phyloP scores from a whole-genome alignment of 2,797 vertebrate species.

The Diglossa cyanea region DNA sequence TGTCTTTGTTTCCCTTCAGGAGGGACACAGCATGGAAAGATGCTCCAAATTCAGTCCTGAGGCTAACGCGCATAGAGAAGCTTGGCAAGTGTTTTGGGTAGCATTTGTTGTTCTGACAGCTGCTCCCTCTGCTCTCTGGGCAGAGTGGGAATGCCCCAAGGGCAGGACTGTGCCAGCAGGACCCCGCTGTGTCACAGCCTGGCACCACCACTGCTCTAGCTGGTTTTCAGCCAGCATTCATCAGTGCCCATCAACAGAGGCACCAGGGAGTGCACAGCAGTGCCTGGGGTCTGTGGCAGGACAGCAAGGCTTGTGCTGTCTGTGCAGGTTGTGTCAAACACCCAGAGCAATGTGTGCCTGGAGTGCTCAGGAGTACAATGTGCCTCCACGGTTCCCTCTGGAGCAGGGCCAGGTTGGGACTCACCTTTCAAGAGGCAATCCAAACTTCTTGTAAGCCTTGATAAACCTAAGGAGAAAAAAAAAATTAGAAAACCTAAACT shows the following conservation, averaged over 20 bases:
- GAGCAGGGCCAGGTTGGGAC: neutral
- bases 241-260: neutral
- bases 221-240: neutral
- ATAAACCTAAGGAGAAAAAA: constrained; percentile 86
- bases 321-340: neutral
- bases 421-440: constrained; percentile 93
- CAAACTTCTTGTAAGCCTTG: constrained; percentile 99
- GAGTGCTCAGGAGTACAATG: neutral
- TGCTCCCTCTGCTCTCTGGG: neutral
- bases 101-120: neutral
- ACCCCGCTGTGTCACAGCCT: neutral
- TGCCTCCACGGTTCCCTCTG: neutral
- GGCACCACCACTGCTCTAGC: fast-evolving
- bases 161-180: neutral
- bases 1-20: neutral
- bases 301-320: neutral
- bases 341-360: neutral
- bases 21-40: neutral
- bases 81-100: neutral
- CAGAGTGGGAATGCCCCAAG: neutral
- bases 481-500: neutral
- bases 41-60: neutral
- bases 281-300: neutral
- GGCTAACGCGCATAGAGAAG: neutral
- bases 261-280: neutral